A percentile compares a stretch with the other conserved stretches of the same genome.
Evolutionary conservation across 1,140 invertebrate genomes (phyloP).

Genomic region (Eupeodes corollae): DNA sequence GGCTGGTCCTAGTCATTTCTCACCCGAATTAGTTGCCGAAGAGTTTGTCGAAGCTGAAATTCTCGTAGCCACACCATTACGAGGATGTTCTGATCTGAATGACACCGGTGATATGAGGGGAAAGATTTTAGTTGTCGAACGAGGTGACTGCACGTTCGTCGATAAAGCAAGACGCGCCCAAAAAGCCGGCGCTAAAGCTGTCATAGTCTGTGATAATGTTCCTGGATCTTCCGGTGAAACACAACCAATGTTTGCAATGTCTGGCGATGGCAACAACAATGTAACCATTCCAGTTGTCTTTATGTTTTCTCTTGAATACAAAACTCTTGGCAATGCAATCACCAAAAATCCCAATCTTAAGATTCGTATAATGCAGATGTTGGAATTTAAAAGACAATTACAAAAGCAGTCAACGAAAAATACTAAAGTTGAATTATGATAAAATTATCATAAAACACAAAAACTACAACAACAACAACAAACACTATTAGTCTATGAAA

Average conservation of each 20-base stretch:
- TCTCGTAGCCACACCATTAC: conserved; percentile 53
- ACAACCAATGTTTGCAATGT: conserved; percentile 89
- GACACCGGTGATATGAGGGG: conserved; percentile 53
- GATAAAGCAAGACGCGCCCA: conserved; percentile 85
- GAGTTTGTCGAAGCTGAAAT: conserved; percentile 49
- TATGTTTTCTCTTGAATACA: conserved; percentile 64
- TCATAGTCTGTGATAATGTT: conserved; percentile 76
- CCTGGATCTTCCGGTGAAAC: conserved; percentile 56
- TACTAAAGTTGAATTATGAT: too few relatives aligned
- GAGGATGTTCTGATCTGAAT: conserved; percentile 45
- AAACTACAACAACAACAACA: too few relatives aligned
- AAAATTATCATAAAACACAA: too few relatives aligned
- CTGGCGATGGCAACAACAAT: conserved; percentile 80
- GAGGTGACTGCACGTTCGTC: conserved; percentile 91
- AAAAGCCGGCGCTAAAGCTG: conserved; percentile 67
- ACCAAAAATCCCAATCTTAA: conserved; percentile 12
- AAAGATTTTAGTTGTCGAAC: conserved; percentile 71
- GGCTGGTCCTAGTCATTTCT: conserved; percentile 89
- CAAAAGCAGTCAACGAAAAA: conserved; percentile 13
- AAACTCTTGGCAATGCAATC: conserved; percentile 17
- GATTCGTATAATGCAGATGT: conserved; percentile 32
- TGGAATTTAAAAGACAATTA: conserved; percentile 34
- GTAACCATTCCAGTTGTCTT: conserved; percentile 86
- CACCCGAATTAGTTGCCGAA: conserved; percentile 53
- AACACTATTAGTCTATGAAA: too few relatives aligned